Evolutionary conservation across 2,797 vertebrate species (phyloP).

Genomic region (Alauda arvensis): DNA sequence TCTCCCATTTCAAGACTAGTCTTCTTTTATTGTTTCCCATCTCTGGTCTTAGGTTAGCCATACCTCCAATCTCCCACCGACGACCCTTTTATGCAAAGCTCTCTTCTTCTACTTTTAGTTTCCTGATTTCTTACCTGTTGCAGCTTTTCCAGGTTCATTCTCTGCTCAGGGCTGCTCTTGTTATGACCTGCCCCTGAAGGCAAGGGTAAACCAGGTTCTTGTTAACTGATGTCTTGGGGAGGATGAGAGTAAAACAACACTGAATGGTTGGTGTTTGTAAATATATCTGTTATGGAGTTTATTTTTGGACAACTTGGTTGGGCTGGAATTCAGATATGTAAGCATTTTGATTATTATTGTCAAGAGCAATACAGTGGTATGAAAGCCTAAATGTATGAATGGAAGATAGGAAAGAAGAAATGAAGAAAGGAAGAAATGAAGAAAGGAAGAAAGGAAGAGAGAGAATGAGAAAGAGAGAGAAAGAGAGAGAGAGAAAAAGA

Average conservation of each 20-base stretch:
- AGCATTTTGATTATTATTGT: background rate
- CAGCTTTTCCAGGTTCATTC: background rate
- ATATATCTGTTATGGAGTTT: background rate
- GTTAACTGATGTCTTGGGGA: background rate
- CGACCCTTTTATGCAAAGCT: rapidly evolving
- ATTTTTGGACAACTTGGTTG: background rate
- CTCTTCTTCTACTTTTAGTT: background rate
- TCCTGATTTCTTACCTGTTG: background rate
- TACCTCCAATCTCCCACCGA: background rate
- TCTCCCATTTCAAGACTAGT: background rate
- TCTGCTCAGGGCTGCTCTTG: background rate
- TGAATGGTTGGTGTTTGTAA: background rate
- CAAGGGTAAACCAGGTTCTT: background rate
- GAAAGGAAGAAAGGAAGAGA: rapidly evolving
- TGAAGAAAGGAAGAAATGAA: rapidly evolving
- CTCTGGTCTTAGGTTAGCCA: background rate
- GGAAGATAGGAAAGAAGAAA: background rate
- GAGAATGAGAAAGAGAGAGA: too few species aligned
- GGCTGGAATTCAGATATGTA: background rate
- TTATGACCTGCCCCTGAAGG: background rate
- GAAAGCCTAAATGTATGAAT: background rate
- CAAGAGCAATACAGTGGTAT: background rate
- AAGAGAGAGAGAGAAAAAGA: rapidly evolving
- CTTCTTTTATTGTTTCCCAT: background rate
- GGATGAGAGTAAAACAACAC: background rate